These are phyloP conservation scores for Lutraria rhynchaena DNA, from an alignment of 1,140 invertebrate species.

Conservation along the genomic window DNA sequence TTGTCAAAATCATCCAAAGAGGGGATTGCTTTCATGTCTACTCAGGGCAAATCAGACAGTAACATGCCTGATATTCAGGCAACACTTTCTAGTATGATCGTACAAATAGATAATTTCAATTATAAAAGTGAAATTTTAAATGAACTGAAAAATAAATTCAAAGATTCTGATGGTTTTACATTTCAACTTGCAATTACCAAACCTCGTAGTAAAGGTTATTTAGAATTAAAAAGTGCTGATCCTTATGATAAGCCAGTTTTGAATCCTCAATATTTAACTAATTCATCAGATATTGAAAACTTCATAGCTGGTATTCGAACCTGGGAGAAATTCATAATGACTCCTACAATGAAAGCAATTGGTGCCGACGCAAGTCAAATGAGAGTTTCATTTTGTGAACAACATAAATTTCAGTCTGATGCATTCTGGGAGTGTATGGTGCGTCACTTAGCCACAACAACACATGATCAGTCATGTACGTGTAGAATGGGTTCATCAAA, in stretches of 20 bases:
- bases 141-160: neutral
- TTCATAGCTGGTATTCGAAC: constrained; percentile 15
- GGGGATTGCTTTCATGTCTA: constrained; percentile 32
- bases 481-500: constrained; percentile 95
- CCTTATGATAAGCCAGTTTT: constrained; percentile 13
- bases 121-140: neutral
- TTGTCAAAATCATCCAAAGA: neutral
- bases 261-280: neutral
- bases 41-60: neutral
- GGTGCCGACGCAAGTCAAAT: constrained; percentile 1
- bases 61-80: constrained; percentile 22
- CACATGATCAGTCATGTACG: constrained; percentile 94
- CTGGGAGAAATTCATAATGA: constrained; percentile 16
- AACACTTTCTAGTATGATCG: neutral
- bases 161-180: neutral
- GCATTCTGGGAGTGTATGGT: constrained; percentile 77
- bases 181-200: neutral
- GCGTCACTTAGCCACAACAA: constrained; percentile 83
- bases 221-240: constrained; percentile 12
- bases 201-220: neutral
- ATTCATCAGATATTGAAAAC: neutral
- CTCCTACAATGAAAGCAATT: neutral
- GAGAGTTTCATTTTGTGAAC: constrained; percentile 7
- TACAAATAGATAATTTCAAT: neutral
- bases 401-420: constrained; percentile 62